Evolutionary conservation across 2,888 invertebrate species (phyloP), one percentile per base, ranked within the genome.

Genomic region (Choristoneura rosaceana): DNA sequence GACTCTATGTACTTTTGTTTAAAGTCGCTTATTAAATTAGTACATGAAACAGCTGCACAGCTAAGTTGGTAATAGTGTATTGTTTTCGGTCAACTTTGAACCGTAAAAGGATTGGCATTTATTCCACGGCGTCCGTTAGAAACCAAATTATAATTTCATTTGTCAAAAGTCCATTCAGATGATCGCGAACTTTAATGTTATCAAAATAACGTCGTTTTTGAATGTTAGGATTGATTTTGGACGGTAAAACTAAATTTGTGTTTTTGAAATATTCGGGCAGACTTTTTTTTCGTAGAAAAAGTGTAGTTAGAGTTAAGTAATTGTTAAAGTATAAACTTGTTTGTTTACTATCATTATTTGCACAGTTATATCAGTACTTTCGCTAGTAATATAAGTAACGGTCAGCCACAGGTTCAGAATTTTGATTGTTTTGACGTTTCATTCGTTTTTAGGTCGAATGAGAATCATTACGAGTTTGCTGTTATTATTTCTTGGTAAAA

Each of bases 11-110:
- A 0, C 0, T 15, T 45, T 12, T 33, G 3, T 15, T 45, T 61
- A 62, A 34, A 15, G 17, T 45, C 71, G 64, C 17, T 14, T 38
- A 38, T 25, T 74, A 67, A 33, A 75, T 65, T 73, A 34, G 65
- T 59, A 60, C 73, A 74, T 69, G 41, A 38, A 69, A 50, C n/a
- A 62, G 59, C 69, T 34, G 61, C 45, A 62, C 2, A 15, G 2
- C 14, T 43, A 76, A 76, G 61, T 65, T 74, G 71, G 76, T 77
- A 75, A 74, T 74, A 78, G 76, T 67, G 80, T 79, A 74, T 84
- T 82, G 81, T 82, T 84, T 81, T 83, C 79, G 82, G 85, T 84
- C 80, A 86, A 87, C 84, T 87, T 85, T 87, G 85, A 84, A 84
- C 88, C 83, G 77, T 84, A 85, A 83, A 87, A 80, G 86, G 87